A percentile compares a stretch with the other conserved stretches of the same genome.
These are phyloP conservation scores for Troides helena DNA, from an alignment of 2,888 invertebrate species.

Conservation along the genomic window DNA sequence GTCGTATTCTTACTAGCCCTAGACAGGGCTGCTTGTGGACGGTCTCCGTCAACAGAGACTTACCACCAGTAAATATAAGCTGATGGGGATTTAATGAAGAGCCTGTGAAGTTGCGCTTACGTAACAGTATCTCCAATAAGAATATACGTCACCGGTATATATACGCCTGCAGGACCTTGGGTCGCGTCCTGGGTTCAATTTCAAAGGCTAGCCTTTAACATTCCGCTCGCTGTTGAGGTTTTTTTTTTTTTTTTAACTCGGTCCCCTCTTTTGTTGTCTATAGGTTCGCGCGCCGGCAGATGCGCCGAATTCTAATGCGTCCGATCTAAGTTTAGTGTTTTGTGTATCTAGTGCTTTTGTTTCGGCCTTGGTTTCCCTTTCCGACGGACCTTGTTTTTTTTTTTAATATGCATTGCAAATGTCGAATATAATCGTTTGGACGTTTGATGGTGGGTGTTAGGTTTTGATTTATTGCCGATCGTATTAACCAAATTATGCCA, in stretches of 20 bases:
- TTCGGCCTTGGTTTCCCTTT: constrained; percentile 14
- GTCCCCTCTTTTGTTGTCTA: constrained; percentile 29
- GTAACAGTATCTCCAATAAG: too few species aligned
- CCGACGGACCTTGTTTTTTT: constrained; percentile 3
- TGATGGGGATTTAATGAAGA: too few species aligned
- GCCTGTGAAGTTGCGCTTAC: too few species aligned
- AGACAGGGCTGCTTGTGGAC: too few species aligned
- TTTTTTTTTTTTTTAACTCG: constrained; percentile 8
- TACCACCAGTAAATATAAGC: too few species aligned
- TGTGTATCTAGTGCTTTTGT: constrained; percentile 16
- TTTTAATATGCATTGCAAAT: constrained; percentile 17
- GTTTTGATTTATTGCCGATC: too few species aligned
- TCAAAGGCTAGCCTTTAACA: constrained; percentile 23
- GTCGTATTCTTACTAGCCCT: too few species aligned
- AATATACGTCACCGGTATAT: too few species aligned
- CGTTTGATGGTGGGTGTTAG: too few species aligned
- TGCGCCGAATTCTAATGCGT: constrained; percentile 22
- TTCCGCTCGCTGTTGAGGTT: constrained; percentile 20
- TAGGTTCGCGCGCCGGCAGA: constrained; percentile 14
- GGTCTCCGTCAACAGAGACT: too few species aligned
- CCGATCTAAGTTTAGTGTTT: constrained; percentile 11
- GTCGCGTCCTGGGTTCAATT: constrained; percentile 10
- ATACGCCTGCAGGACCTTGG: neutral
- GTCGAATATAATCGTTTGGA: neutral
- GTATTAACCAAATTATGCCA: too few species aligned